Evolutionary conservation across 2,113 vertebrate genomes (phyloP).

Genomic region (Empidonax alnorum): DNA sequence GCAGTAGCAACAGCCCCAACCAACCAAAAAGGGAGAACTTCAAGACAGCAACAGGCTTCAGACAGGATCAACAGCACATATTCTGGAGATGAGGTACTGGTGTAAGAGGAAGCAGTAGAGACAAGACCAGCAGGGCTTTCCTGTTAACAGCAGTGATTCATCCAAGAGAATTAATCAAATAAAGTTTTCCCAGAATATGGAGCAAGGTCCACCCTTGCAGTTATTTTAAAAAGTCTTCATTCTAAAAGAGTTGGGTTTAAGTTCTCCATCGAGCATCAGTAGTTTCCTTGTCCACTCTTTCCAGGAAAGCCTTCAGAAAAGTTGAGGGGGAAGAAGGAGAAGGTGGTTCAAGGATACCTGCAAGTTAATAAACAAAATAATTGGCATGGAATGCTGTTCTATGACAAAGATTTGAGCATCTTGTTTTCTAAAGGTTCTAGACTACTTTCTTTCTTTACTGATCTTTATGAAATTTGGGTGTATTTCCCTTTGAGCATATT

Average conservation of each 20-base stretch:
- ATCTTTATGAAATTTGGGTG: not conserved
- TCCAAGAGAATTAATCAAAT: not conserved
- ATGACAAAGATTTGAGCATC: not conserved
- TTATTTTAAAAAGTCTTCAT: not conserved
- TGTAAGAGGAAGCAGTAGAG: not conserved
- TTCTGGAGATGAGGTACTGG: not conserved
- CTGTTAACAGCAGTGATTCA: conserved; percentile 15
- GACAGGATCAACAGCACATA: not conserved
- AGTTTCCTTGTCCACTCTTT: not conserved
- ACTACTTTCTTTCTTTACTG: not conserved
- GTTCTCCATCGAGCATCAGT: not conserved
- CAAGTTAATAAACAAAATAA: not conserved
- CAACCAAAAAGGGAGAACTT: not conserved
- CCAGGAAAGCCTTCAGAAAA: not conserved
- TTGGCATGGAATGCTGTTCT: not conserved
- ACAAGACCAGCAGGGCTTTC: not conserved
- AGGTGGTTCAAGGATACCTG: not conserved
- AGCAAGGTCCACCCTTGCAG: not conserved
- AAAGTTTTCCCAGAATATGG: not conserved
- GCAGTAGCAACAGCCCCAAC: not conserved
- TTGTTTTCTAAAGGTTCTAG: not conserved
- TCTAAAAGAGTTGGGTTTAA: not conserved
- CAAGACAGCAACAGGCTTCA: not conserved
- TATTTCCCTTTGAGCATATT: not conserved
- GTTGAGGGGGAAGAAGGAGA: not conserved